Base-by-base conservation (phyloP, 2,888 invertebrate genomes). In the Cryptus armator region DNA sequence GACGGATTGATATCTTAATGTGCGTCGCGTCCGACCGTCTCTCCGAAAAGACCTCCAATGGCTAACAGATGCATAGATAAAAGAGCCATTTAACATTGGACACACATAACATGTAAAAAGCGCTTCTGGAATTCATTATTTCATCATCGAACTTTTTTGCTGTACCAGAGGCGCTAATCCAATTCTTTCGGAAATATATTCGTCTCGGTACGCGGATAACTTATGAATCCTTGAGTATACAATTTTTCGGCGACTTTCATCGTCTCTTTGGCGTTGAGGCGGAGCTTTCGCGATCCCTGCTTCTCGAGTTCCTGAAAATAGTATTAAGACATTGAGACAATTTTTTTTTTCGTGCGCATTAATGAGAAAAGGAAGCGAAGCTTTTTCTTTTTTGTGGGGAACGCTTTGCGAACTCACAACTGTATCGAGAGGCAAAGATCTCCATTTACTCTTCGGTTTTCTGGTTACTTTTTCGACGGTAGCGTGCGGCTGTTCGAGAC, bases 181-280 rank as follows among this genome's bases (percentile, higher is more conserved):
- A 99, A 95, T 91, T 99, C 98, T 90, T 97, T 97, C 0, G 99
- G 99, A 92, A 98, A 99, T 91, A 98, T 98, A 94, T 99, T 99
- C n/a, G n/a, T n/a, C n/a, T n/a, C n/a, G n/a, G n/a, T n/a, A n/a
- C n/a, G n/a, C n/a, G n/a, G n/a, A n/a, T 0, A 99, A 93, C 99
- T 99, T 81, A 99, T 99, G 75, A 97, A 96, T 93, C 99, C 99
- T 93, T 97, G 97, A 0, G 97, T 98, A 94, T 99, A 99, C 0
- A 99, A 94, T 90, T 97, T 98, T 92, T 99, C 99, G 0, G 99
- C 99, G 43, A 99, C 96, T 87, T 96, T 96, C 99, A 99, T 99
- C 0, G 98, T 97, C 92, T 98, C 97, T 94, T 99, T 99, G 0
- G 99, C 99, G 89, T 96, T 98, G 51, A 99, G 96, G 93, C 96